Conservation (phyloP, 2,797 vertebrate species). For the Poecilia velifera region DNA sequence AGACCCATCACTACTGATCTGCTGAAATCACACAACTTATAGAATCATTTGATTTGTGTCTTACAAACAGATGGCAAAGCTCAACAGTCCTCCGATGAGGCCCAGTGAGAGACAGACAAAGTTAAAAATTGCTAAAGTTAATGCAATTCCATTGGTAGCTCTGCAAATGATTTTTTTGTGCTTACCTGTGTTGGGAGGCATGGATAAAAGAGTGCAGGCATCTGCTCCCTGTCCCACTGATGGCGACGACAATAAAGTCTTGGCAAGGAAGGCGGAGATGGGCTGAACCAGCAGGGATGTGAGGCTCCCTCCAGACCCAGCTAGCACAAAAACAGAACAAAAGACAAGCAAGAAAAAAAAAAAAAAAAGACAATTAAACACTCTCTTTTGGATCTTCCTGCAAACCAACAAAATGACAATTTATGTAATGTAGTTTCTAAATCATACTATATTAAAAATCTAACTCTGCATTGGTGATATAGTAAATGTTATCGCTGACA, state of each 20-base stretch:
- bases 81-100: neutral
- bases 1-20: neutral
- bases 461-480: neutral
- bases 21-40: neutral
- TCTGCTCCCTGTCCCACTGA: constrained; percentile 42
- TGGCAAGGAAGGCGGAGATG: constrained; percentile 85
- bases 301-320: constrained; percentile 75
- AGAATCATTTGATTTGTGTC: neutral
- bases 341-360: neutral
- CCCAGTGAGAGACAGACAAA: neutral
- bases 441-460: neutral
- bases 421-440: neutral
- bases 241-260: constrained; percentile 78
- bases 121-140: neutral
- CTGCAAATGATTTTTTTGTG: neutral
- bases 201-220: constrained; percentile 79
- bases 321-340: constrained; percentile 64
- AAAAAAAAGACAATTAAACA: neutral
- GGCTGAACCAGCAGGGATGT: constrained; percentile 91
- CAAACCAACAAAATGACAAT: neutral
- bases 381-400: neutral
- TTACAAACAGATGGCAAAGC: neutral
- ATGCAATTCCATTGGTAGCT: neutral
- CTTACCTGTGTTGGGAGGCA: constrained; percentile 81
- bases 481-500: neutral